Evolutionary conservation across 2,888 invertebrate species (phyloP), one percentile per base, ranked within the genome.

Genomic region (Harmothoe impar): DNA sequence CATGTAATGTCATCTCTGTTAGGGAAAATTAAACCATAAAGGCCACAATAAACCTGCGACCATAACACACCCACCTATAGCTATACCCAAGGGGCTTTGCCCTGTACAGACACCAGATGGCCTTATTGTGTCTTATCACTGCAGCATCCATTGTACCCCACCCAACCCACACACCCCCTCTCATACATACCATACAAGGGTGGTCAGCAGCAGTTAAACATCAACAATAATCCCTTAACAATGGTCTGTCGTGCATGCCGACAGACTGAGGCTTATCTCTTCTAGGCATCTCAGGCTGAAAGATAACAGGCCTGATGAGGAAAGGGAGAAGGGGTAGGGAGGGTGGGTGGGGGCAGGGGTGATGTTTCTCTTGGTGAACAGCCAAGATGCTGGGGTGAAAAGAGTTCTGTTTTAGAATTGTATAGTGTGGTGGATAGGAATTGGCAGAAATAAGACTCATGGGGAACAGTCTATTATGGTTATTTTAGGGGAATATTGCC

Each of bases 191-290:
- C 43, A 43, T 43, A 43, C 23, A 62, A 62, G 62, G 23, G n/a
- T 62, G 20, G 62, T 62, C 62, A 62, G 20, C n/a, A 62, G 62
- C n/a, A 62, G n/a, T n/a, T n/a, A 62, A 62, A 62, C 62, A 62
- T n/a, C 62, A 62, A 62, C 62, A 62, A 20, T n/a, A n/a, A 62
- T n/a, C 62, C n/a, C 62, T 3, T 20, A n/a, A 62, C 62, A 62
- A 62, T 62, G n/a, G 62, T 5, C 20, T 3, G n/a, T 62, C 62
- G 20, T 62, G 62, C 62, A 15, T 62, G 62, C 20, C 20, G n/a
- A 20, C 62, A 62, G 62, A n/a, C 23, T 62, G 10, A 43, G 43
- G 5, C 43, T 43, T 43, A 43, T 62, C 62, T n/a, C 62, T n/a
- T n/a, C 62, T n/a, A 62, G 62, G 20, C 20, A n/a, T 62, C 20